Evolutionary conservation across 2,113 vertebrate species (phyloP), one percentile per base, ranked within the genome.

Genomic region (Emberiza fucata): DNA sequence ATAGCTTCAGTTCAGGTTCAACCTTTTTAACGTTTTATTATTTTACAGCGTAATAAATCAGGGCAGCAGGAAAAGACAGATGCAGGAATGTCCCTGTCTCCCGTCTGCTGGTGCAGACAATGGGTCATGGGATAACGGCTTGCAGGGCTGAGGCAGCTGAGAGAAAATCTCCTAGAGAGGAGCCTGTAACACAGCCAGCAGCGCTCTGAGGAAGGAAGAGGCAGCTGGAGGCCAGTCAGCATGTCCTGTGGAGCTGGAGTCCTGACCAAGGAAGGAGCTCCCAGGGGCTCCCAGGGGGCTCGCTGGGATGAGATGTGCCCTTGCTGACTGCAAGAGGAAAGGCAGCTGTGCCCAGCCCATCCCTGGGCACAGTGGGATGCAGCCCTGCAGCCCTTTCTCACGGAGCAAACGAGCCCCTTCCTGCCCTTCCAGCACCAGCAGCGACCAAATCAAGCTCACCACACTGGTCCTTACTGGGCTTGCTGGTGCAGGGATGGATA

Each of bases 21-120:
- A 97, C 90, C 95, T 98, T 97, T 97, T 96, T 92, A 96, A 97
- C 78, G 81, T 97, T 97, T 96, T 96, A 97, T 97, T 96, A 97
- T 97, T 97, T 97, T 96, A 96, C 92, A 92, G 97, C 81, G 88
- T 88, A 94, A 97, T 97, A 97, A 94, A 94, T 97, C 97, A 97
- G 94, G 77, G 90, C 59, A 60, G 87, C 57, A 69, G 81, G 69
- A 91, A 78, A 96, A 97, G 97, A 95, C 89, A 90, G 92, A 94
- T 76, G 75, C 44, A 87, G 50, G 45, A 82, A 35, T 45, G 92
- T 42, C 84, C 91, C 82, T 37, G 83, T 94, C 70, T 48, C 35
- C 85, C 15, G 60, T 66, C 72, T 94, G 63, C 59, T 88, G 68
- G 4, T 37, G 76, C 59, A 77, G 90, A 94, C 95, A 81, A 44